Conservation (phyloP, 2,888 invertebrate genomes). For the Hirtodrosophila duncani region DNA sequence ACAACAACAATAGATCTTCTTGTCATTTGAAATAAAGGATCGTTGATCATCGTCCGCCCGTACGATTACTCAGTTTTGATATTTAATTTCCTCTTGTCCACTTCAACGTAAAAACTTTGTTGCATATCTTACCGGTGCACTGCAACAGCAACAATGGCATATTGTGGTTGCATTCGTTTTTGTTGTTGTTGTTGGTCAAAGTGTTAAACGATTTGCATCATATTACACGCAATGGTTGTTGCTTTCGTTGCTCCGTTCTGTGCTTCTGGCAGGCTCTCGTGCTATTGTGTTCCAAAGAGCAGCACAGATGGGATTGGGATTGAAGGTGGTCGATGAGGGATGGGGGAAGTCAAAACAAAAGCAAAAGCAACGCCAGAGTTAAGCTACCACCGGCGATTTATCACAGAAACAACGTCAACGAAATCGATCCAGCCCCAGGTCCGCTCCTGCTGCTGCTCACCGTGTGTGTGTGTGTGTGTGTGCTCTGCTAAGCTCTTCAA, state of each 20-base stretch:
- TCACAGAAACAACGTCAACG: slow-evolving; percentile 66
- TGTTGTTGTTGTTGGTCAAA: slow-evolving; percentile 57
- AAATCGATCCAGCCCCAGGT: slow-evolving; percentile 65
- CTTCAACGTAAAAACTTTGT: no score
- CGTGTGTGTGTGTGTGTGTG: slow-evolving; percentile 7
- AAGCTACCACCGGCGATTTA: slow-evolving; percentile 62
- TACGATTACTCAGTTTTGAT: no score
- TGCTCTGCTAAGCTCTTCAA: slow-evolving; percentile 17
- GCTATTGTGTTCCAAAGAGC: slow-evolving; percentile 63
- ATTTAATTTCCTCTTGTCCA: no score
- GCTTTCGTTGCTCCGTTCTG: slow-evolving; percentile 21
- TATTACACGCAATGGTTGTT: slow-evolving; percentile 61
- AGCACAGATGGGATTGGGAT: slow-evolving; percentile 10
- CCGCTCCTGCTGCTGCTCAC: slow-evolving; percentile 6
- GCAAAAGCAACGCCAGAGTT: slow-evolving; percentile 34
- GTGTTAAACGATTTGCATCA: slow-evolving; percentile 70
- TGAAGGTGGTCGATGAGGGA: neutral
- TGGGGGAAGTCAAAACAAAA: slow-evolving; percentile 43
- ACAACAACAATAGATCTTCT: no score
- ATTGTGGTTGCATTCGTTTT: slow-evolving; percentile 18
- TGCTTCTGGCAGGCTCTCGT: slow-evolving; percentile 26
- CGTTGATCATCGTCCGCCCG: no score
- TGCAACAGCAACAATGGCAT: no score
- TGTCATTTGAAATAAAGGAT: no score
- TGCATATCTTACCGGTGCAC: slow-evolving; percentile 17